phyloP scores from a whole-genome alignment of 64 coral and sea anemone genomes.

The Platygyra sinensis region DNA sequence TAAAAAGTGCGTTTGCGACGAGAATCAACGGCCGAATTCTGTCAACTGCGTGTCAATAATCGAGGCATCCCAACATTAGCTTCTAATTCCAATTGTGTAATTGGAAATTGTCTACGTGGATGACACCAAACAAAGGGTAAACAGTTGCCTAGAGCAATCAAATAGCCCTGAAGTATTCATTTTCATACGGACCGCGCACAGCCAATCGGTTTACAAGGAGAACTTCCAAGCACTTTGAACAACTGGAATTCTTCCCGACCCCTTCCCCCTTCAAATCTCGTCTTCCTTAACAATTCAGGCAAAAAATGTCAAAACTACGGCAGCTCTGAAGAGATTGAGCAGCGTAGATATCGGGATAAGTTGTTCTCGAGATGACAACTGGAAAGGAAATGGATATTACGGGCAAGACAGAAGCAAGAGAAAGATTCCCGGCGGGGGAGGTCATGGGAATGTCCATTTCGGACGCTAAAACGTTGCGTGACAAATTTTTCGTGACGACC shows the following conservation, averaged over 20 bases:
- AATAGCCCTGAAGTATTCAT: background rate
- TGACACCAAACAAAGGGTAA: background rate
- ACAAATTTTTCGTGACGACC: too few relatives aligned
- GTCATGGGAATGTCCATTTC: too few relatives aligned
- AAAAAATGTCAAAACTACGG: background rate
- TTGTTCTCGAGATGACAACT: background rate
- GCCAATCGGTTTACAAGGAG: background rate
- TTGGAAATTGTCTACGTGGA: slow-evolving; percentile 21
- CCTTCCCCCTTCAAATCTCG: background rate
- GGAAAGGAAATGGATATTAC: background rate
- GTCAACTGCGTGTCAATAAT: too few relatives aligned
- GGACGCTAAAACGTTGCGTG: too few relatives aligned
- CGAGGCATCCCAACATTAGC: too few relatives aligned
- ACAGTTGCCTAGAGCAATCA: slow-evolving; percentile 4
- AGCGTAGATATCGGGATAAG: too few relatives aligned
- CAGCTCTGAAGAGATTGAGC: too few relatives aligned
- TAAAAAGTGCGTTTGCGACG: too few relatives aligned
- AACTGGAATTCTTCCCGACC: background rate
- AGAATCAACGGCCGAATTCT: too few relatives aligned
- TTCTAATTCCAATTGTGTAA: too few relatives aligned
- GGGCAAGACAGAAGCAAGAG: background rate
- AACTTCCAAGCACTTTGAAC: background rate
- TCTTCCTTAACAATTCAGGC: background rate
- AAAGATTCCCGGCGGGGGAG: background rate
- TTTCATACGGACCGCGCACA: background rate